A percentile compares a stretch with the other conserved stretches of the same genome.
These are phyloP conservation scores for Latrodectus geometricus DNA, from an alignment of 1,140 invertebrate genomes.

Conservation along the genomic window DNA sequence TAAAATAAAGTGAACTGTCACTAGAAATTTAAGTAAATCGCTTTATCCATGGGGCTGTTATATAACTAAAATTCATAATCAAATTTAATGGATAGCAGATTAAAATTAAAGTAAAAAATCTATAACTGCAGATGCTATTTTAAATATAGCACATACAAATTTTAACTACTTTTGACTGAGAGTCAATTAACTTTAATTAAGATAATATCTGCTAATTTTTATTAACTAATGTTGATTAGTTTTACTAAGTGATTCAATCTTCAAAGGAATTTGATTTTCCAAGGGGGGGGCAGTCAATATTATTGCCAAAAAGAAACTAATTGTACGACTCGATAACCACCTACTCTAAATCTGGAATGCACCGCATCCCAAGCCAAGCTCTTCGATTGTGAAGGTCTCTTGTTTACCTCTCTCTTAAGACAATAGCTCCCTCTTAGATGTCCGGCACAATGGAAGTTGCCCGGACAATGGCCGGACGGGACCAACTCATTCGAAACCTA, in stretches of 20 bases:
- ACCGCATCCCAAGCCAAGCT: neutral
- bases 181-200: too few relatives aligned
- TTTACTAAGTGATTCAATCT: neutral
- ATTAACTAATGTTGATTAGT: neutral
- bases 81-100: too few relatives aligned
- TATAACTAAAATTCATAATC: too few relatives aligned
- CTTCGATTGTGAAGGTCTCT: neutral
- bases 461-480: neutral
- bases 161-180: too few relatives aligned
- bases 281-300: too few relatives aligned
- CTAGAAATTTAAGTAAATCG: too few relatives aligned
- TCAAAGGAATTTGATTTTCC: neutral
- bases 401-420: neutral
- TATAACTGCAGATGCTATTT: too few relatives aligned
- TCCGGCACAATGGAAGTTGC: neutral
- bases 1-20: too few relatives aligned
- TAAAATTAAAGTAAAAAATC: too few relatives aligned
- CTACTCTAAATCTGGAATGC: neutral
- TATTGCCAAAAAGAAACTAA: neutral
- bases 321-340: neutral
- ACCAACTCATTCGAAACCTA: neutral
- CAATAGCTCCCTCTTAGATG: neutral
- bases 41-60: too few relatives aligned
- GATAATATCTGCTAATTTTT: too few relatives aligned
- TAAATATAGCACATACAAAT: too few relatives aligned